Evolutionary conservation across 2,888 invertebrate species (phyloP), one percentile per base, ranked within the genome.

Genomic region (Hydropsyche betteni): DNA sequence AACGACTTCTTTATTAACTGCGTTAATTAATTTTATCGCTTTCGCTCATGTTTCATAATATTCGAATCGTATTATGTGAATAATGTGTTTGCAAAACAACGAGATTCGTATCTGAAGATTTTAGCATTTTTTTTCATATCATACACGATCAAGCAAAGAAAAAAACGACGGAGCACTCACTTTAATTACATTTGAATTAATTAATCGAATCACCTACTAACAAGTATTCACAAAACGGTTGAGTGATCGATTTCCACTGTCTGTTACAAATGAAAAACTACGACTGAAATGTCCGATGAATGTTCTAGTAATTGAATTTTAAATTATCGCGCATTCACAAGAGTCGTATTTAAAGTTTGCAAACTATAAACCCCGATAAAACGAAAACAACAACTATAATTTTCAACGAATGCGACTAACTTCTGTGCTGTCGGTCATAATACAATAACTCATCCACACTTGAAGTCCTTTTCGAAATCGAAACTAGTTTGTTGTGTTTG

Each of bases 1-100:
- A 64, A 64, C 36, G 64, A 64, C 64, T 34, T 64, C 64, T 64
- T 64, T 34, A 64, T 64, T 64, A 64, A 34, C 10, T 36, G 34
- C 34, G 34, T 36, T 64, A 64, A 64, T 64, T 64, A 10, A 64
- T 64, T 64, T 64, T 64, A 64, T 64, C 34, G 12, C 34, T n/a
- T 10, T 44, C 10, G 6, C 10, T 10, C 44, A 10, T 10, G 10
- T 44, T 44, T 44, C 3, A 44, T 44, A 44, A 44, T 44, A 44
- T 44, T 44, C 44, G 10, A 44, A 44, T 44, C 44, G 44, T 10
- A 44, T 44, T 44, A 44, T 44, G 1, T 4, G 44, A 44, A 44
- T 4, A 10, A 10, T 55, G 4, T n/a, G 55, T 55, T 55, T n/a
- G 51, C n/a, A 2, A 8, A n/a, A 51, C 24, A 24, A 24, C 24